Percentiles rank a stretch among this genome's conserved stretches.
These are phyloP conservation scores for Tadarida brasiliensis DNA, from an alignment of 2,797 vertebrate species.

Conservation along the genomic window DNA sequence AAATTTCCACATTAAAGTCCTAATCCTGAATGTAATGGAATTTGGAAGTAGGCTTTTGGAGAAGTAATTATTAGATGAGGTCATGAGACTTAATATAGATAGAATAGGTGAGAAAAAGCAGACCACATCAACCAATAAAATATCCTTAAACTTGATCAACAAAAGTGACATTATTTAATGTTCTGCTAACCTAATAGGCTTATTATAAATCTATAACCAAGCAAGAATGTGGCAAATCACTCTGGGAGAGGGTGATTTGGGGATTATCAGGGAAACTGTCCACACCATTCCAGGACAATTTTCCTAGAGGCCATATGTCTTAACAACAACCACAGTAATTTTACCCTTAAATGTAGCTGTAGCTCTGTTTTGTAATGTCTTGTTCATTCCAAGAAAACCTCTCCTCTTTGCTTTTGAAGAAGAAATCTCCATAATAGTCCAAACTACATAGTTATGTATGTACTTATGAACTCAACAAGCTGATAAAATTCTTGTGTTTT, in stretches of 20 bases:
- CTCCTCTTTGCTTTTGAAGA: background rate
- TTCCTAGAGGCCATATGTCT: background rate
- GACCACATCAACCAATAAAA: background rate
- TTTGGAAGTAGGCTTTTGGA: background rate
- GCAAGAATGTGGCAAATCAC: background rate
- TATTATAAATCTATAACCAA: background rate
- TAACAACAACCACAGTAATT: slow-evolving; percentile 2
- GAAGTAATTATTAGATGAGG: background rate
- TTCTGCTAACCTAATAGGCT: background rate
- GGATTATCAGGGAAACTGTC: background rate
- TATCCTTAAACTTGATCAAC: background rate
- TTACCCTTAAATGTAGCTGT: background rate
- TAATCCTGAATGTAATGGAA: background rate
- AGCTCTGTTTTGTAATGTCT: background rate
- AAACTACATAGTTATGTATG: background rate
- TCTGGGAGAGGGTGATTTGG: background rate
- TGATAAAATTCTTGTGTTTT: background rate
- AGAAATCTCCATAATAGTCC: background rate
- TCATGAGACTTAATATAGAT: background rate
- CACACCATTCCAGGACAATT: background rate
- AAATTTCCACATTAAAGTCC: background rate
- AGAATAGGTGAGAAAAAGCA: background rate
- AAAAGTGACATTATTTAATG: background rate
- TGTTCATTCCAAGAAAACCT: slow-evolving; percentile 7
- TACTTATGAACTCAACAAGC: background rate